These are phyloP conservation scores for Drosophila infuscata DNA, from an alignment of 2,888 invertebrate species.

Conservation along the genomic window DNA sequence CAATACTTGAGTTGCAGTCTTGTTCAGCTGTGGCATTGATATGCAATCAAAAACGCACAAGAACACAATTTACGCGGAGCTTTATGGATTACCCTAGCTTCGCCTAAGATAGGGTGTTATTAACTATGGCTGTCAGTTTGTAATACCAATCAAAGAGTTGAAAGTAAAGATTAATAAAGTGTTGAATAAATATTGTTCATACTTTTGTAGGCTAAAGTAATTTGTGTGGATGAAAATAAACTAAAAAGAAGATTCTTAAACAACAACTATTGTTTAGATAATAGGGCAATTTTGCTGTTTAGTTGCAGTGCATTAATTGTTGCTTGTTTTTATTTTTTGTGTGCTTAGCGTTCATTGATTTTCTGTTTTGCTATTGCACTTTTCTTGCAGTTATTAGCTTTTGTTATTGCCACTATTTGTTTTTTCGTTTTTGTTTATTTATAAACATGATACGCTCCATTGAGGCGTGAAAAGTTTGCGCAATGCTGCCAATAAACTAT, in stretches of 20 bases:
- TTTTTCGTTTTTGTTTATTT: conserved; percentile 38
- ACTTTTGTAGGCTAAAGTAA: not conserved
- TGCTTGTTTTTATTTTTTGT: not conserved
- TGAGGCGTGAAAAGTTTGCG: conserved; percentile 70
- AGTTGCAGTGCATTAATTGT: not conserved
- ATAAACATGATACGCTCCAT: conserved; percentile 67
- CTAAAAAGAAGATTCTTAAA: not conserved
- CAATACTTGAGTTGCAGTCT: conserved; percentile 6
- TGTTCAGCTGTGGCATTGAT: conserved; percentile 25
- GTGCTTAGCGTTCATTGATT: conserved; percentile 5
- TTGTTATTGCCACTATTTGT: conserved; percentile 24
- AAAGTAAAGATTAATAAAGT: not conserved
- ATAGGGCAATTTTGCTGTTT: not conserved
- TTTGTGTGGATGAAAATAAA: not conserved
- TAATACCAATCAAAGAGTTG: not conserved
- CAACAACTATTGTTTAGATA: conserved; percentile 1
- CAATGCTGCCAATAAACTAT: conserved; percentile 51
- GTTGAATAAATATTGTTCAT: too few relatives aligned
- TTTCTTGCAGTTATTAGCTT: conserved; percentile 12
- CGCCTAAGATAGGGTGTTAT: not conserved
- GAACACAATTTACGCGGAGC: not conserved
- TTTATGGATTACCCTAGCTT: not conserved
- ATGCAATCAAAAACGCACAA: conserved; percentile 9
- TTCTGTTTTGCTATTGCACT: conserved; percentile 22
- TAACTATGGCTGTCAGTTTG: not conserved